Base-by-base conservation (phyloP, 2,888 invertebrate genomes). In the Thumatha senex region DNA sequence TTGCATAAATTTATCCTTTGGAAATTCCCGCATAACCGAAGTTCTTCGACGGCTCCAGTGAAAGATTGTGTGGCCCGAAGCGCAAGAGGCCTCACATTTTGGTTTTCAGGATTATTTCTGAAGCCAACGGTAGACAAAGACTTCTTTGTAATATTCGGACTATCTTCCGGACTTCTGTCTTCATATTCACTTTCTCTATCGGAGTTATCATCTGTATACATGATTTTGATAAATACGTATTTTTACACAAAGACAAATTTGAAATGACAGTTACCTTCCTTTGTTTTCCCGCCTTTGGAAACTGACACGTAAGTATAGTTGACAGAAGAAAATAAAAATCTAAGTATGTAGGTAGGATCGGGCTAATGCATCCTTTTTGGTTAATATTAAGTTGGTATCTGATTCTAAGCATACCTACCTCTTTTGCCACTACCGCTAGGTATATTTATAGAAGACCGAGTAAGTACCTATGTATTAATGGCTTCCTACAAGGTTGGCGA, bases 21-120 rank as follows among this genome's bases (percentile, higher is more conserved):
- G 35, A 86, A 84, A 56, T 88, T 89, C 10, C 78, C 77, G 57
- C 82, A 80, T 48, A 89, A 59, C 50, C 81, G 66, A 13, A 90
- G 70, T 60, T 91, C 90, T 48, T 90, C 90, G 8, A 87, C 80
- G 0, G 86, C 82, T 0, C 86, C 90, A 0, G 89, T 88, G 46
- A 89, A 87, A 9, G 91, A 91, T 61, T 90, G 90, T 11, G 91
- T 89, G 24, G 89, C 86, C 8, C 91, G 79, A 24, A 89, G 67
- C n/a, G 82, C 78, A 47, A 87, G 66, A 1, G 90, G 89, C 42
- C 85, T 72, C 7, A 78, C 83, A 57, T 74, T 82, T 61, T 80
- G 82, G 56, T 84, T 85, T 24, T 89, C 89, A 1, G 72, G 58
- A 44, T 70, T 82, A 51, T 79, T 88, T 56, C 85, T 74, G 48